These are phyloP conservation scores for Thera britannica DNA, from an alignment of 2,888 invertebrate species.

Conservation along the genomic window DNA sequence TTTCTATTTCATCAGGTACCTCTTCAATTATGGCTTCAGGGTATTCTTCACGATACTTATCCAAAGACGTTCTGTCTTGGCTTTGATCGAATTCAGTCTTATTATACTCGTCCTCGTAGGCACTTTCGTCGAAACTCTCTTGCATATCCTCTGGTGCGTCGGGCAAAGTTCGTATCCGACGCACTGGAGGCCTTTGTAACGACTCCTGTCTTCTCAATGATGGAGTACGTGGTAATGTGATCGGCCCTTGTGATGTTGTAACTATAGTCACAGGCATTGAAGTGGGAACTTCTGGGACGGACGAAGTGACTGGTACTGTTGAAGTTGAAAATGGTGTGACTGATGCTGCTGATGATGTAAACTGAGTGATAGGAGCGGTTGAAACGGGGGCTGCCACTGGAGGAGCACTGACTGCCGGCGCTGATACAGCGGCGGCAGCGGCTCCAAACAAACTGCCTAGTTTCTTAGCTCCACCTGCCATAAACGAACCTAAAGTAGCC, in stretches of 20 bases:
- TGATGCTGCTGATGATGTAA: conserved; percentile 60
- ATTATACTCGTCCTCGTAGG: conserved; percentile 82
- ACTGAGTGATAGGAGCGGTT: conserved; percentile 57
- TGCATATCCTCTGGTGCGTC: conserved; percentile 79
- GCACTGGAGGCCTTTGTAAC: conserved; percentile 80
- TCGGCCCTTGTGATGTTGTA: conserved; percentile 63
- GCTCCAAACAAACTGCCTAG: conserved; percentile 80
- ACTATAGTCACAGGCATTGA: conserved; percentile 67
- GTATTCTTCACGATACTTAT: conserved; percentile 76
- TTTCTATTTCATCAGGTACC: conserved; percentile 69
- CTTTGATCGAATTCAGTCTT: conserved; percentile 81
- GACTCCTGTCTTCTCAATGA: conserved; percentile 79
- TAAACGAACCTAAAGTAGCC: conserved; percentile 77
- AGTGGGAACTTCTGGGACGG: conserved; percentile 74
- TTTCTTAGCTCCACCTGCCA: conserved; percentile 81
- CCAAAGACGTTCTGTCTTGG: conserved; percentile 73
- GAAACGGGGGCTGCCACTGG: conserved; percentile 49
- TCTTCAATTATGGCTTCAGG: conserved; percentile 72
- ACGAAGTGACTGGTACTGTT: conserved; percentile 65
- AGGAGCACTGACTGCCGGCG: conserved; percentile 64
- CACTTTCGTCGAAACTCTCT: conserved; percentile 80
- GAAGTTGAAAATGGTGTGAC: conserved; percentile 66
- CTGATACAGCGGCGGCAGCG: conserved; percentile 75
- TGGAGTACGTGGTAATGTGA: conserved; percentile 72
- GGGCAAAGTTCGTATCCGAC: conserved; percentile 76